A percentile compares a stretch with the other conserved stretches of the same genome.
Evolutionary conservation across 2,888 invertebrate species (phyloP).

Genomic region (Sylvicola cinctus): DNA sequence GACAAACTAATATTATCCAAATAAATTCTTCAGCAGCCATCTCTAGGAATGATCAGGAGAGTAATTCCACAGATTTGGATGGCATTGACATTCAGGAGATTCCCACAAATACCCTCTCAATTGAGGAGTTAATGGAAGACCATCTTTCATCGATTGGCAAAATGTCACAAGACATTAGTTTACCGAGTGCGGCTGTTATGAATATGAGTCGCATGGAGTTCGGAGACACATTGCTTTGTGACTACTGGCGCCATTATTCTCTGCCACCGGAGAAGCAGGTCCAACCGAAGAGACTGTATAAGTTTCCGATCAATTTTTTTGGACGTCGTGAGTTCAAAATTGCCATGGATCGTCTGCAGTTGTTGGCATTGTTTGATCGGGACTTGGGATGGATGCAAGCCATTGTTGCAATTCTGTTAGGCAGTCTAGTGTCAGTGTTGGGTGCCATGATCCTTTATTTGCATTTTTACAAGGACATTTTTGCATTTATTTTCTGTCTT

Average conservation of each 20-base stretch:
- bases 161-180: neutral
- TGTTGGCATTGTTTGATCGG: conserved; percentile 82
- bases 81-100: too few species aligned
- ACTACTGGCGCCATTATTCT: conserved; percentile 20
- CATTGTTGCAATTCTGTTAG: conserved; percentile 59
- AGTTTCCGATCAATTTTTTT: conserved; percentile 20
- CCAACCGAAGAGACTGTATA: conserved; percentile 23
- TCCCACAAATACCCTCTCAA: conserved; percentile 2
- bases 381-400: conserved; percentile 59
- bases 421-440: conserved; percentile 64
- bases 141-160: neutral
- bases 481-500: conserved; percentile 86
- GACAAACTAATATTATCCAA: neutral
- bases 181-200: conserved; percentile 13
- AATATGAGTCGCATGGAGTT: conserved; percentile 17
- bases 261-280: conserved; percentile 18
- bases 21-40: too few species aligned
- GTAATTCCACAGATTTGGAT: too few species aligned
- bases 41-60: too few species aligned
- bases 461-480: conserved; percentile 78
- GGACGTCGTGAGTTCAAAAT: conserved; percentile 38
- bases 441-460: conserved; percentile 66
- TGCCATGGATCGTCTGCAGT: conserved; percentile 76
- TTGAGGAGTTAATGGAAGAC: conserved; percentile 3
- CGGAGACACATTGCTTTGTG: conserved; percentile 18